Evolutionary conservation across 2,797 vertebrate species (phyloP).

Genomic region (Percopsis omiscomaycus): DNA sequence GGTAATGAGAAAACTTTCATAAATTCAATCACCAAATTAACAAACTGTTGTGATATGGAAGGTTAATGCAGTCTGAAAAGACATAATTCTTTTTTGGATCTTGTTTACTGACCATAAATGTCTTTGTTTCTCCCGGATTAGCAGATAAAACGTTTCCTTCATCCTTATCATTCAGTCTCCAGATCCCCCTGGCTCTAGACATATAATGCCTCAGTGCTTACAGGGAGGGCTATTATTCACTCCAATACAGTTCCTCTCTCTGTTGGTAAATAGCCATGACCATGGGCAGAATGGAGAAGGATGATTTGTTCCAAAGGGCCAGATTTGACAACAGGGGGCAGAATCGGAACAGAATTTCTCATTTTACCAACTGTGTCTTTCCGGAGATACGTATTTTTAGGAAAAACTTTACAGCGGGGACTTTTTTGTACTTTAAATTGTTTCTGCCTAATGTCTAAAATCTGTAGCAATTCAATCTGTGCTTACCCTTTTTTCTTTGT

Average conservation of each 20-base stretch:
- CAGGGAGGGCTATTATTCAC: constrained; percentile 59
- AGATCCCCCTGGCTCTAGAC: constrained; percentile 46
- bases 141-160: constrained; percentile 32
- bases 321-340: constrained; percentile 29
- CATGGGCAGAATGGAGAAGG: constrained; percentile 44
- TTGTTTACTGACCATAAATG: constrained; percentile 39
- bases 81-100: constrained; percentile 16
- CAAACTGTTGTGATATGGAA: constrained; percentile 32
- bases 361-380: constrained; percentile 2
- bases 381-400: constrained; percentile 2
- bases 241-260: constrained; percentile 47
- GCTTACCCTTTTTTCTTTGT: constrained; percentile 13
- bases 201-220: constrained; percentile 47
- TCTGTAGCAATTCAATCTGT: constrained; percentile 42
- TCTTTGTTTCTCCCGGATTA: constrained; percentile 34
- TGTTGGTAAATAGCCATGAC: constrained; percentile 51
- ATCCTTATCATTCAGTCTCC: constrained; percentile 33
- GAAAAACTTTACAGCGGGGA: too few relatives aligned
- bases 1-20: constrained; percentile 12
- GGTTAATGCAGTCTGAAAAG: constrained; percentile 21
- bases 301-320: constrained; percentile 41
- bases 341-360: constrained; percentile 10
- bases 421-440: too few relatives aligned
- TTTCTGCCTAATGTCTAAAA: constrained; percentile 31
- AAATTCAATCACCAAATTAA: constrained; percentile 34